Conservation (phyloP, 2,888 invertebrate genomes). For the Orgyia antiqua region DNA sequence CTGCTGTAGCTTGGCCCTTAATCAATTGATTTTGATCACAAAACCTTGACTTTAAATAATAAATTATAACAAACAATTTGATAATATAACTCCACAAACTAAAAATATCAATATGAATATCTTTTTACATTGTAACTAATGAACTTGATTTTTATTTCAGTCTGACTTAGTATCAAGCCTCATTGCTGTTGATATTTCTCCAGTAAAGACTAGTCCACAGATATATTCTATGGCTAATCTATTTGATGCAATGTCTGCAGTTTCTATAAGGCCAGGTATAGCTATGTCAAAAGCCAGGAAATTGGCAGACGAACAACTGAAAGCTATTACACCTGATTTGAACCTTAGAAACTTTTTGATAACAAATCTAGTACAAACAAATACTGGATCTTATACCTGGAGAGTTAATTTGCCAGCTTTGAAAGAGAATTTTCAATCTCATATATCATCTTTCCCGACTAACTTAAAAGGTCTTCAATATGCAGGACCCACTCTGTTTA, state of each 20-base stretch:
- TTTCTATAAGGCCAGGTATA: conserved; percentile 79
- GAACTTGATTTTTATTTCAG: no score
- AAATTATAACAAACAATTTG: no score
- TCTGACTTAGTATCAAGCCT: conserved; percentile 81
- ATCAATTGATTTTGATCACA: no score
- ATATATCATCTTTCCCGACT: conserved; percentile 82
- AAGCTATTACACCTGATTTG: conserved; percentile 73
- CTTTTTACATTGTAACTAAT: neutral
- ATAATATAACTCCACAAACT: no score
- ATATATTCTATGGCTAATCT: conserved; percentile 80
- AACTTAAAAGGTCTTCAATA: conserved; percentile 69
- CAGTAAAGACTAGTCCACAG: conserved; percentile 79
- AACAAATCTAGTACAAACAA: conserved; percentile 87
- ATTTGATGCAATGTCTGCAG: conserved; percentile 81
- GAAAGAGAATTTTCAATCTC: conserved; percentile 79
- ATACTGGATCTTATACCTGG: conserved; percentile 84
- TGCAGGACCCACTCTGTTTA: conserved; percentile 86
- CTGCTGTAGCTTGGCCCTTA: no score
- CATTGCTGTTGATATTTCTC: conserved; percentile 85
- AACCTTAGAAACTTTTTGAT: conserved; percentile 87
- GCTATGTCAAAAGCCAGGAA: conserved; percentile 84
- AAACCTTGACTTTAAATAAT: no score
- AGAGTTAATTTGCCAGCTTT: conserved; percentile 88
- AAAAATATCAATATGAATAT: no score
- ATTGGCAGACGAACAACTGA: conserved; percentile 80